These are phyloP conservation scores for Steatocranus sp. DNA, from an alignment of 2,797 vertebrate species.

Conservation along the genomic window DNA sequence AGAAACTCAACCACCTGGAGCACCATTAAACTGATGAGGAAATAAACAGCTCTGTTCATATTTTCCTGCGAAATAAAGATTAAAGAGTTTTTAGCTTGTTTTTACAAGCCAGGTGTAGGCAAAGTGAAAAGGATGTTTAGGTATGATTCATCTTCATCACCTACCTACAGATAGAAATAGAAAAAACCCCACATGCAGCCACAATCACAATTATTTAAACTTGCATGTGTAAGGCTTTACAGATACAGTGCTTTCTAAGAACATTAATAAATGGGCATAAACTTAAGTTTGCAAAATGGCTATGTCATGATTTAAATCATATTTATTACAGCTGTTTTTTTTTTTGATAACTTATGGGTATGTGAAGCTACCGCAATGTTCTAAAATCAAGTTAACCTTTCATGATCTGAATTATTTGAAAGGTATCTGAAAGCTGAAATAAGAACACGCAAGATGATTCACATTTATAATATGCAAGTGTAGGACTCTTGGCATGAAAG, in stretches of 20 bases:
- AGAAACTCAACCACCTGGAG: not conserved
- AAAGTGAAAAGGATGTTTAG: not conserved
- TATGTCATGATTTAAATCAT: not conserved
- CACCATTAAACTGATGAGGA: not conserved
- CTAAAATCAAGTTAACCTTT: not conserved
- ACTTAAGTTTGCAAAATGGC: not conserved
- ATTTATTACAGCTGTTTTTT: not conserved
- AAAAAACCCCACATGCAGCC: not conserved
- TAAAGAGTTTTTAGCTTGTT: not conserved
- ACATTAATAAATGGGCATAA: not conserved
- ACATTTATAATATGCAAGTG: not conserved
- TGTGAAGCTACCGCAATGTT: not conserved
- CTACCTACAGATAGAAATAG: not conserved
- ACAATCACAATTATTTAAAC: not conserved
- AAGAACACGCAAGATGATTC: not conserved
- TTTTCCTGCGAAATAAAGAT: not conserved
- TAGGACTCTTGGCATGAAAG: not conserved
- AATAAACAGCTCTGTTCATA: not conserved
- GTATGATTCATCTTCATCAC: not conserved
- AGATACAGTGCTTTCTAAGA: not conserved
- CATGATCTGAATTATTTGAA: not conserved
- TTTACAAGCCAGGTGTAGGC: not conserved
- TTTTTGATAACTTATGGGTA: not conserved
- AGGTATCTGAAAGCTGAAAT: not conserved
- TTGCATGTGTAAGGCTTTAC: not conserved